Conservation (phyloP, 2,113 vertebrate genomes). For the Ailuropoda melanoleuca region DNA sequence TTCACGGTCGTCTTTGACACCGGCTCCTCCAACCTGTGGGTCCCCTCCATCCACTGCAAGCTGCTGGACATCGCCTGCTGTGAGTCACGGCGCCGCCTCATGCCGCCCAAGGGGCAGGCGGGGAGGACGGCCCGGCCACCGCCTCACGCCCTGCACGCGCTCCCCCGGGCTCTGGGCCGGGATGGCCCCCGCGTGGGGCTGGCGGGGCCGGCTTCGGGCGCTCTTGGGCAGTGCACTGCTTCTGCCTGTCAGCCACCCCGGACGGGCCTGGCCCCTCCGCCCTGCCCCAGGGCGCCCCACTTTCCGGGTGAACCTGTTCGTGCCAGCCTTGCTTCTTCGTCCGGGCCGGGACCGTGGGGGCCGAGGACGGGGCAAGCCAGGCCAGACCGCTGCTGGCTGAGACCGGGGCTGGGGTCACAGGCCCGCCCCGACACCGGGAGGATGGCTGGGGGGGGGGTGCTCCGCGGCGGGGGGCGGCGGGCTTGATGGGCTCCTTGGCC, state of each 20-base stretch:
- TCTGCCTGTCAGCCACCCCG: rapidly evolving
- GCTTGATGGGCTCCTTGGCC: rapidly evolving
- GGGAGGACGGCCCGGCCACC: rapidly evolving
- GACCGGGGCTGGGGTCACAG: background rate
- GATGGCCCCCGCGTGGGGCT: background rate
- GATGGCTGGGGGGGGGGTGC: too few species aligned
- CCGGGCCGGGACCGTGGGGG: rapidly evolving
- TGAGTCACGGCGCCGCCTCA: conserved; percentile 82
- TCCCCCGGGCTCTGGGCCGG: rapidly evolving
- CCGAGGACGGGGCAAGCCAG: rapidly evolving
- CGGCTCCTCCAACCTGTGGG: conserved; percentile 98
- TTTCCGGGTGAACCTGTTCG: background rate
- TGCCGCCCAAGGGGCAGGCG: background rate
- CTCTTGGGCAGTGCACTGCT: rapidly evolving
- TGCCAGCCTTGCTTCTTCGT: background rate
- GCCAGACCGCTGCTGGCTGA: background rate
- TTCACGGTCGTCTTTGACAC: conserved; percentile 98
- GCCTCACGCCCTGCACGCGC: rapidly evolving
- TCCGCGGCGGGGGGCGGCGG: rapidly evolving
- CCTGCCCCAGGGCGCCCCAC: background rate
- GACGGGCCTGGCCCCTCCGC: background rate
- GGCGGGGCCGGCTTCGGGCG: too few species aligned
- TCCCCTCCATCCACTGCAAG: conserved; percentile 93
- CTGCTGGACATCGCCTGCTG: conserved; percentile 92
- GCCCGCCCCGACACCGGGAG: background rate